Conservation (phyloP, 35 echinoderm and acorn worm species). For the Heliocidaris erythrogramma region DNA sequence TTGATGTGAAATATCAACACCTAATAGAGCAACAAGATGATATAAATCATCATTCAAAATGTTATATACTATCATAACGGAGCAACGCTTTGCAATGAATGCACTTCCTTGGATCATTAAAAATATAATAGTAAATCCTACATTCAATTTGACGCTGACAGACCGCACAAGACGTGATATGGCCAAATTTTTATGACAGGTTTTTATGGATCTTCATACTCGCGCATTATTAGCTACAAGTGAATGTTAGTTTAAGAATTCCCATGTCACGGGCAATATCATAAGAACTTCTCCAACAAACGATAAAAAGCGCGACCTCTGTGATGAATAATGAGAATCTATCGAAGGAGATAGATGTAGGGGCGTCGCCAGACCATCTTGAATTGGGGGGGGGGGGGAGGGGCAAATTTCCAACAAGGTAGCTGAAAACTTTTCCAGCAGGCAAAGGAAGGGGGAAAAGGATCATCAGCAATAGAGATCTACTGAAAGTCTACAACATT, state of each 20-base stretch:
- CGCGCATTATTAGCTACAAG: not conserved
- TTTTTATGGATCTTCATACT: not conserved
- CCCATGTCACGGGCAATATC: not conserved
- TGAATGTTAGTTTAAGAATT: slow-evolving; percentile 1
- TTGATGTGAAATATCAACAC: no score
- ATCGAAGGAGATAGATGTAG: not conserved
- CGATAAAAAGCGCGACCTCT: not conserved
- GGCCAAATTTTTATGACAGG: not conserved
- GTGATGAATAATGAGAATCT: not conserved
- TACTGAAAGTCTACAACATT: no score
- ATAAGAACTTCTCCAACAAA: not conserved
- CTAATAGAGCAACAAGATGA: no score
- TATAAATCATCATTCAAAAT: no score
- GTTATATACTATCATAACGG: no score
- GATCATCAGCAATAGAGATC: no score
- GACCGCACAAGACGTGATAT: not conserved
- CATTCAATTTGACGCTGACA: not conserved
- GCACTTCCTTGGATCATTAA: no score
- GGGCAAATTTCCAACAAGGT: no score
- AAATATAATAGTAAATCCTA: no score
- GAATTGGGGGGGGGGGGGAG: not conserved
- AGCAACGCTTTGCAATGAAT: no score
- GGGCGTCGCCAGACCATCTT: not conserved
- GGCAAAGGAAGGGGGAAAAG: no score
- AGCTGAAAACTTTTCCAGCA: no score